phyloP scores from a whole-genome alignment of 2,888 invertebrate genomes.

The Nephrotoma flavescens region DNA sequence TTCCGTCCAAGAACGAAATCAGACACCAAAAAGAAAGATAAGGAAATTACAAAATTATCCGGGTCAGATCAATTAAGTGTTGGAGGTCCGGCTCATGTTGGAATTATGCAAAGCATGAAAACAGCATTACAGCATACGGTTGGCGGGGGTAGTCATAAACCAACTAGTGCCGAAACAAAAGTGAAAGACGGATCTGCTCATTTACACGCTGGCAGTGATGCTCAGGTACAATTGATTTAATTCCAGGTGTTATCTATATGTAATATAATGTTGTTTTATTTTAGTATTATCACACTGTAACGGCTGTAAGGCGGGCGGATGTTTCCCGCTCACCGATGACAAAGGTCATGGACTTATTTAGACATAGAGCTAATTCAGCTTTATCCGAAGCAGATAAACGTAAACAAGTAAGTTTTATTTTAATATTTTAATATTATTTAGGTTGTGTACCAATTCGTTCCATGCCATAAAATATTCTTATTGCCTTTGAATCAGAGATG shows the following conservation, averaged over 20 bases:
- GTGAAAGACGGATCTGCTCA: constrained; percentile 54
- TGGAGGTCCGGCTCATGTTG: constrained; percentile 21
- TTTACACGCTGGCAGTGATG: constrained; percentile 44
- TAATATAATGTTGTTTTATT: neutral
- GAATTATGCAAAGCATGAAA: constrained; percentile 72
- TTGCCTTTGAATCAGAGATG: neutral
- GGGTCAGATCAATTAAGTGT: constrained; percentile 20
- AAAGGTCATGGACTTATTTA: constrained; percentile 84
- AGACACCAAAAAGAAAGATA: constrained; percentile 40
- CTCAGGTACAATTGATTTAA: constrained; percentile 23
- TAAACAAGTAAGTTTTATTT: constrained; percentile 44
- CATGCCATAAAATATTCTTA: neutral
- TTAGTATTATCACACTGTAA: constrained; percentile 60
- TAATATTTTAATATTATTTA: neutral
- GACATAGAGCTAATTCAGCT: constrained; percentile 56
- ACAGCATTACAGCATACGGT: constrained; percentile 51
- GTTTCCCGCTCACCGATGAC: constrained; percentile 62
- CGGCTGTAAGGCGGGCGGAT: constrained; percentile 46
- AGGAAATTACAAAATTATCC: constrained; percentile 15
- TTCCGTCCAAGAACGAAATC: constrained; percentile 64
- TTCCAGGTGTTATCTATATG: neutral
- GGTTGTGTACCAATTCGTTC: neutral
- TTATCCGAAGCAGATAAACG: constrained; percentile 53
- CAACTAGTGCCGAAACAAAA: constrained; percentile 15
- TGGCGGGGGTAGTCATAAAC: constrained; percentile 24